Evolutionary conservation across 2,888 invertebrate genomes (phyloP).

Genomic region (Drosophila tripunctata): DNA sequence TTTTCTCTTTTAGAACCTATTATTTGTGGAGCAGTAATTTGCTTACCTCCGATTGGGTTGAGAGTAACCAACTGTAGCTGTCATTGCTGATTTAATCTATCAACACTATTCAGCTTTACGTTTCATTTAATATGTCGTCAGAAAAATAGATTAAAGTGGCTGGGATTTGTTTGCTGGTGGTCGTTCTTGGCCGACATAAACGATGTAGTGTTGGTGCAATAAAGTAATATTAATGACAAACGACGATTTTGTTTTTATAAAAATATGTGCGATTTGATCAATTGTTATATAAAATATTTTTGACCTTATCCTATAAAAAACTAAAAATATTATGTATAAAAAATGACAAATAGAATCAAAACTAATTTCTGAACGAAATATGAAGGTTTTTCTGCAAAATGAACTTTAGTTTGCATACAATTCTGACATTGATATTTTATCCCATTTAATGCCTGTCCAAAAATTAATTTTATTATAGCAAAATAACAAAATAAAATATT

Average conservation of each 20-base stretch:
- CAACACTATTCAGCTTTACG: conserved; percentile 73
- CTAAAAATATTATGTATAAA: too few species aligned
- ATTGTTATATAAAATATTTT: too few species aligned
- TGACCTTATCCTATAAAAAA: too few species aligned
- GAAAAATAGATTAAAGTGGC: conserved; percentile 70
- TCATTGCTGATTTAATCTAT: conserved; percentile 27
- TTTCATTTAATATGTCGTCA: conserved; percentile 75
- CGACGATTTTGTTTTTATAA: too few species aligned
- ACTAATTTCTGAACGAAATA: too few species aligned
- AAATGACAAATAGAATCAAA: too few species aligned
- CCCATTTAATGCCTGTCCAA: conserved; percentile 66
- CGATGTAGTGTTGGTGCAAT: conserved; percentile 40
- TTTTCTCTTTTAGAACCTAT: conserved; percentile 5
- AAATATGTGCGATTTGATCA: too few species aligned
- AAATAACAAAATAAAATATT: conserved; percentile 24
- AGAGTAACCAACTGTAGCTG: conserved; percentile 58
- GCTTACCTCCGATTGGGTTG: conserved; percentile 8
- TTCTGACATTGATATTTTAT: conserved; percentile 59
- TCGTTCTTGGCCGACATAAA: neutral
- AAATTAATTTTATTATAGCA: conserved; percentile 69
- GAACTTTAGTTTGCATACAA: conserved; percentile 54
- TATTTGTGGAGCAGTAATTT: conserved; percentile 10
- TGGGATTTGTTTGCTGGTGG: conserved; percentile 4
- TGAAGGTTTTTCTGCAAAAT: conserved; percentile 39
- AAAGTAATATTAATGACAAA: conserved; percentile 54